Evolutionary conservation across 2,113 vertebrate species (phyloP).

Genomic region (Oenanthe oenanthe): DNA sequence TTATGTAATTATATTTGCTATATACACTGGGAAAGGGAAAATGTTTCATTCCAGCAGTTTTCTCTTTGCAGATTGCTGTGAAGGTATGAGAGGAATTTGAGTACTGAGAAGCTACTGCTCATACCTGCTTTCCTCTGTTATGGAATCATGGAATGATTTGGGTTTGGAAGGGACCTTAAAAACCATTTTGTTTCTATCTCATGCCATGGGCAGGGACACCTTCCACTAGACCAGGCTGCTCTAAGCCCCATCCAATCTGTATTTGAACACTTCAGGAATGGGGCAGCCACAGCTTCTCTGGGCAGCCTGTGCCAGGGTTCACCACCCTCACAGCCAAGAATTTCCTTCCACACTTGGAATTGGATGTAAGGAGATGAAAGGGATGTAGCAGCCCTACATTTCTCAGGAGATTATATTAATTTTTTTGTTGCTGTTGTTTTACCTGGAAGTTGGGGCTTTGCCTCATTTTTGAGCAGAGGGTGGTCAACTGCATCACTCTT

Average conservation of each 20-base stretch:
- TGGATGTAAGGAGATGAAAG: background rate
- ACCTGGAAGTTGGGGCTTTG: background rate
- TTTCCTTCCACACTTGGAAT: background rate
- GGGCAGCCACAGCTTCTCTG: background rate
- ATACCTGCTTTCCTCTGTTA: background rate
- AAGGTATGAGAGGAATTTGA: slow-evolving; percentile 14
- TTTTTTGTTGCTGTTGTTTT: background rate
- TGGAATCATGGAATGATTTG: background rate
- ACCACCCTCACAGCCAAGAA: background rate
- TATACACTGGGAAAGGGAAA: background rate
- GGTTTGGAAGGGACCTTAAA: background rate
- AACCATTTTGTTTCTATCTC: background rate
- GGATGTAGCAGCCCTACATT: background rate
- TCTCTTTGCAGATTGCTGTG: background rate
- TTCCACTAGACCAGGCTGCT: background rate
- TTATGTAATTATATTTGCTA: background rate
- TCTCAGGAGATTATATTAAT: background rate
- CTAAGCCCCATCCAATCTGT: background rate
- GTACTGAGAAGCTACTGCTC: background rate
- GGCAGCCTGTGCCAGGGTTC: background rate
- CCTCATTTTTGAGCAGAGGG: background rate
- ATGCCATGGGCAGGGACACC: background rate
- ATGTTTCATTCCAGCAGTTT: background rate
- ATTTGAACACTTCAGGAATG: background rate
- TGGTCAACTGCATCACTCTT: background rate